These are phyloP conservation scores for Serranus cabrilla DNA, from an alignment of 2,797 vertebrate species.

Conservation along the genomic window DNA sequence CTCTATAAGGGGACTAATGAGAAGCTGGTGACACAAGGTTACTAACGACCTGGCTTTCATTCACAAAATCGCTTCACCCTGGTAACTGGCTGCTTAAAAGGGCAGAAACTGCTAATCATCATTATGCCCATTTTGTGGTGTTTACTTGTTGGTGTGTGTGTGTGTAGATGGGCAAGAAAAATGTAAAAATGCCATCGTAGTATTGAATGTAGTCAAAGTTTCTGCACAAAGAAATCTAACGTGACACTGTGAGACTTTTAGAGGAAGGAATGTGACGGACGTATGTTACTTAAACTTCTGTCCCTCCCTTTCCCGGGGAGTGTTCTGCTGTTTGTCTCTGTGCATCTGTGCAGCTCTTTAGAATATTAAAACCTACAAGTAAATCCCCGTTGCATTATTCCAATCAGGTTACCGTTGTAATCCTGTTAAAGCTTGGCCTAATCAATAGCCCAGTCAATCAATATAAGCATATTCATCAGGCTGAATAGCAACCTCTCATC, in stretches of 20 bases:
- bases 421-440: slow-evolving; percentile 77
- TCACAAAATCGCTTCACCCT: slow-evolving; percentile 61
- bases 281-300: slow-evolving; percentile 55
- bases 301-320: slow-evolving; percentile 22
- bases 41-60: slow-evolving; percentile 74
- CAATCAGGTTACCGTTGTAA: slow-evolving; percentile 81
- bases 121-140: slow-evolving; percentile 47
- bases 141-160: slow-evolving; percentile 31
- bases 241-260: slow-evolving; percentile 63
- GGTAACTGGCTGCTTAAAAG: slow-evolving; percentile 57
- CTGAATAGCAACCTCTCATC: slow-evolving; percentile 58
- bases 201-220: slow-evolving; percentile 11
- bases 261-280: slow-evolving; percentile 75
- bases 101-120: slow-evolving; percentile 47
- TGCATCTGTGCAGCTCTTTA: slow-evolving; percentile 10
- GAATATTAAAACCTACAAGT: slow-evolving; percentile 41
- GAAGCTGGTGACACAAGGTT: slow-evolving; percentile 76
- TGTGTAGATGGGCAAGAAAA: slow-evolving; percentile 1
- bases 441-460: slow-evolving; percentile 79
- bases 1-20: slow-evolving; percentile 70
- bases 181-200: background rate
- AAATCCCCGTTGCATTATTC: slow-evolving; percentile 77
- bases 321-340: background rate
- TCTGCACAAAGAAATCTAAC: slow-evolving; percentile 53
- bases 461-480: slow-evolving; percentile 77